A percentile compares a stretch with the other conserved stretches of the same genome.
Conservation (phyloP, 2,797 vertebrate species). For the Tamandua tetradactyla region DNA sequence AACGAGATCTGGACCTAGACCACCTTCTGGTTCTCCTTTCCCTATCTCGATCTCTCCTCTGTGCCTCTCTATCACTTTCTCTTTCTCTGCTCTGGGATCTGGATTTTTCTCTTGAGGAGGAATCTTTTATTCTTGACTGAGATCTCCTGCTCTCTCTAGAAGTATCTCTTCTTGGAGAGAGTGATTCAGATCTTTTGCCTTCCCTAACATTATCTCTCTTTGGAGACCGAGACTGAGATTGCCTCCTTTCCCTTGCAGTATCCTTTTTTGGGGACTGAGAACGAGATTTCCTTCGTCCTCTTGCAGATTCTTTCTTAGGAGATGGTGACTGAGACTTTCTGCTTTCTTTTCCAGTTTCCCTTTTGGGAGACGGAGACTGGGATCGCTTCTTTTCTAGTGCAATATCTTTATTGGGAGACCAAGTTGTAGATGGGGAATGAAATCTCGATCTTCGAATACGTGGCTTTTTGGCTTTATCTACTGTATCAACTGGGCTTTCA, state of each 20-base stretch:
- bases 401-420: conserved; percentile 91
- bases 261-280: conserved; percentile 83
- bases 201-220: conserved; percentile 87
- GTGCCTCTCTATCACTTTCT: conserved; percentile 84
- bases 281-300: conserved; percentile 75
- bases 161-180: conserved; percentile 90
- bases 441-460: conserved; percentile 93
- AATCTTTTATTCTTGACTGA: conserved; percentile 82
- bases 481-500: conserved; percentile 71
- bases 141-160: conserved; percentile 85
- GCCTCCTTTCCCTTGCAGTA: conserved; percentile 69
- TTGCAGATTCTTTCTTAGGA: conserved; percentile 80
- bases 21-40: conserved; percentile 87
- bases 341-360: conserved; percentile 77
- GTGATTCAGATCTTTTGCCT: conserved; percentile 85
- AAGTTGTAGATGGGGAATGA: conserved; percentile 95
- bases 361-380: conserved; percentile 86
- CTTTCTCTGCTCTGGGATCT: conserved; percentile 89
- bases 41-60: conserved; percentile 86
- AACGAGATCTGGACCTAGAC: conserved; percentile 90
- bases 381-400: conserved; percentile 87
- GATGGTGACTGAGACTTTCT: conserved; percentile 79
- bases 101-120: conserved; percentile 86
- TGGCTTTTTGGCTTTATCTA: conserved; percentile 87
- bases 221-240: conserved; percentile 88